phyloP scores from a whole-genome alignment of 1,140 invertebrate species.

The Lepidurus apus region DNA sequence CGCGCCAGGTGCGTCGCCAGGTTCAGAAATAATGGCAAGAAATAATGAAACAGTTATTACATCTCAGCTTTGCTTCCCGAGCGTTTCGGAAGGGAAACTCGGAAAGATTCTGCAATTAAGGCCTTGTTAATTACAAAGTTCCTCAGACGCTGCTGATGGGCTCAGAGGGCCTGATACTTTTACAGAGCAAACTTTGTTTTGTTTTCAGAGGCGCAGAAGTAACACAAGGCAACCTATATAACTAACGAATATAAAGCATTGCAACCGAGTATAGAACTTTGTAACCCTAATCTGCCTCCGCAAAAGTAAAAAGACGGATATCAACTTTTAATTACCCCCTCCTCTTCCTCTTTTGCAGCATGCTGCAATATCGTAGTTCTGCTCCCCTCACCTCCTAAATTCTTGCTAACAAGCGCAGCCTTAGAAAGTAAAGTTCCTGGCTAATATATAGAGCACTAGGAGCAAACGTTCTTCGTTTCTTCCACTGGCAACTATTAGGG shows the following conservation, averaged over 20 bases:
- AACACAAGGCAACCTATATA: background rate
- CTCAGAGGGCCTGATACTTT: background rate
- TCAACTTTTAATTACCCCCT: constrained; percentile 8
- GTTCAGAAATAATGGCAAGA: too few species aligned
- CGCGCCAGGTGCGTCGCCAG: too few species aligned
- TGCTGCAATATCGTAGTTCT: background rate
- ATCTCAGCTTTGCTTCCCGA: background rate
- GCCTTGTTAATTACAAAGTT: background rate
- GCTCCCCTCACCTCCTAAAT: background rate
- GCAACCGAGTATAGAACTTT: background rate
- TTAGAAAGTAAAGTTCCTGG: background rate
- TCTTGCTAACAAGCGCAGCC: background rate
- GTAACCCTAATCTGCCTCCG: background rate
- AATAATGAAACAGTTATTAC: too few species aligned
- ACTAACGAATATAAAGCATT: background rate
- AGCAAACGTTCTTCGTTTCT: background rate
- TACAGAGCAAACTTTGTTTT: background rate
- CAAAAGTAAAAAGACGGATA: background rate
- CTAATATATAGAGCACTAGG: background rate
- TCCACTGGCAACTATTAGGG: background rate
- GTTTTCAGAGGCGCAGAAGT: background rate
- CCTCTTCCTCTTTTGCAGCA: background rate
- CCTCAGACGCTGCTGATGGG: background rate
- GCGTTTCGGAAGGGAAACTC: background rate
- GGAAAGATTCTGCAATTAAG: background rate